These are phyloP conservation scores for Calidris pugnax DNA, from an alignment of 2,113 vertebrate genomes.

Conservation along the genomic window DNA sequence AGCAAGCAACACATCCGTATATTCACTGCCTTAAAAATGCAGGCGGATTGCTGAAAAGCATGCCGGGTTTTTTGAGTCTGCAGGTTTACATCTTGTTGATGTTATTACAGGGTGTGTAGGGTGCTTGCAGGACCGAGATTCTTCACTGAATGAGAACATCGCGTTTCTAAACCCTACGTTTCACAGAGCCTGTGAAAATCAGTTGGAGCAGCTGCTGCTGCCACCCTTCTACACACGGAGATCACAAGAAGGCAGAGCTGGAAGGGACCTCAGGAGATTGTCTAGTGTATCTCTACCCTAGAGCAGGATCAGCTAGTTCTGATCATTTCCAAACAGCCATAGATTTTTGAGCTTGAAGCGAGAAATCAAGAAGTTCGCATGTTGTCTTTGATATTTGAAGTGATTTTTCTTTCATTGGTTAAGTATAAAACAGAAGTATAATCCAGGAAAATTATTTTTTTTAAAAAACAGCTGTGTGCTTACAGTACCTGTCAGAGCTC, in stretches of 20 bases:
- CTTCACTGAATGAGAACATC: not conserved
- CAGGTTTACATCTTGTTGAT: not conserved
- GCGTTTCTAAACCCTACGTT: not conserved
- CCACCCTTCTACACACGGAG: not conserved
- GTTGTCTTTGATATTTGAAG: not conserved
- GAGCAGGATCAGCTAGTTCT: not conserved
- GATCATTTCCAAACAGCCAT: not conserved
- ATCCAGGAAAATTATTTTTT: not conserved
- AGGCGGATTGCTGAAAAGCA: not conserved
- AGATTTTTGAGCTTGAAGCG: not conserved
- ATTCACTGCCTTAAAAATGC: not conserved
- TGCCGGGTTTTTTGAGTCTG: not conserved
- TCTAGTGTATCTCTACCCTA: not conserved
- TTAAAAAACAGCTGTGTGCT: not conserved
- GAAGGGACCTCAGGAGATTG: not conserved
- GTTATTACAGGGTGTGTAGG: not conserved
- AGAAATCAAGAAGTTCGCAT: not conserved
- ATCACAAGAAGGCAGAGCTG: not conserved
- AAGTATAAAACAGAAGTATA: not conserved
- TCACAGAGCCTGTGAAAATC: not conserved
- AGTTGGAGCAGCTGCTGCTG: not conserved
- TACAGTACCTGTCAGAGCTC: not conserved
- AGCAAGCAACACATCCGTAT: not conserved
- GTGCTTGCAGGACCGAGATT: not conserved
- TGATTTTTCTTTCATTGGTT: not conserved